Conservation (phyloP, 2,888 invertebrate species). For the Selenia dentaria region DNA sequence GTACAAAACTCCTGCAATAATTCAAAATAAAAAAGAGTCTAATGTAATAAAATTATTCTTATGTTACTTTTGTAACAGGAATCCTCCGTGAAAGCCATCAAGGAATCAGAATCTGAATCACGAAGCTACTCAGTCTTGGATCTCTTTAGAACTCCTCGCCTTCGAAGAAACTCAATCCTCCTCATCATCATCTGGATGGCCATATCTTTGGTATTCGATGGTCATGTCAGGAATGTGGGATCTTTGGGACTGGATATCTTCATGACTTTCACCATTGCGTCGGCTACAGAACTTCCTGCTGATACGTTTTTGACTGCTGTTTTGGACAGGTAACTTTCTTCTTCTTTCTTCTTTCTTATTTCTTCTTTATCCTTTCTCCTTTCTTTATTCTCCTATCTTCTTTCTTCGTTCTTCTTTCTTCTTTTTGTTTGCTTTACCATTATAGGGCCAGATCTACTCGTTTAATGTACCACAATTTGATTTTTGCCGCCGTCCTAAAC, state of each 20-base stretch:
- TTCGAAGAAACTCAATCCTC: slow-evolving; percentile 90
- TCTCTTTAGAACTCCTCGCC: slow-evolving; percentile 90
- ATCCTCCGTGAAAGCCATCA: slow-evolving; percentile 87
- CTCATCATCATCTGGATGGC: slow-evolving; percentile 95
- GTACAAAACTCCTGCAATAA: too few species aligned
- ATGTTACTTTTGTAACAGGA: slow-evolving; percentile 73
- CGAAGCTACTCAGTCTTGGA: slow-evolving; percentile 91
- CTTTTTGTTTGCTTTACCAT: too few species aligned
- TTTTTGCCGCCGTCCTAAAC: too few species aligned
- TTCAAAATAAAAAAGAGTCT: too few species aligned
- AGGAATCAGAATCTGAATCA: slow-evolving; percentile 89
- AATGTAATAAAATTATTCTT: too few species aligned
- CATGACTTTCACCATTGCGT: slow-evolving; percentile 93
- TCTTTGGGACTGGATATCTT: slow-evolving; percentile 93
- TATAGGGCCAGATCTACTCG: too few species aligned
- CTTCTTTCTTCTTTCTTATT: too few species aligned
- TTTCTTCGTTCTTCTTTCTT: too few species aligned
- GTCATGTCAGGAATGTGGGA: slow-evolving; percentile 94
- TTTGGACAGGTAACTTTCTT: slow-evolving; percentile 84
- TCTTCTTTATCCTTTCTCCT: too few species aligned
- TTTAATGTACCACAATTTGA: too few species aligned
- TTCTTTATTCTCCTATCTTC: too few species aligned
- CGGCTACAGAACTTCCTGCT: slow-evolving; percentile 93
- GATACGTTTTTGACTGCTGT: slow-evolving; percentile 92
- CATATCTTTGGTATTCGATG: slow-evolving; percentile 94